Conservation (phyloP, 2,888 invertebrate genomes). For the Trichacis sp. region DNA sequence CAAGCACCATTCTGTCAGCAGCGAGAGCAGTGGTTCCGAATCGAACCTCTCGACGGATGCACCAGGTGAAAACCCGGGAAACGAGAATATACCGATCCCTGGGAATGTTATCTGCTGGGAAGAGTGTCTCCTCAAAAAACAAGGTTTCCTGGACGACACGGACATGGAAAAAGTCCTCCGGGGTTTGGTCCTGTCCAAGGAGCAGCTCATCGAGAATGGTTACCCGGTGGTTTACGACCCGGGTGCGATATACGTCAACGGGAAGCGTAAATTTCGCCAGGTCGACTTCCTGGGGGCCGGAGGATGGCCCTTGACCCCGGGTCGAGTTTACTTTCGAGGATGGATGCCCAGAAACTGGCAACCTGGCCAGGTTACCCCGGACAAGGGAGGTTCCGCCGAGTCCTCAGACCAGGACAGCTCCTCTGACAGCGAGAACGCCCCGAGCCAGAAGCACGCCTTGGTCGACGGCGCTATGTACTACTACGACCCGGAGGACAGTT, state of each 20-base stretch:
- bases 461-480: neutral
- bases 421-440: conserved; percentile 57
- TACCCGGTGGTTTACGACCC: neutral
- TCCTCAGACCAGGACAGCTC: conserved; percentile 57
- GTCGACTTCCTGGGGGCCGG: neutral
- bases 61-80: neutral
- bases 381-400: conserved; percentile 56
- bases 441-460: neutral
- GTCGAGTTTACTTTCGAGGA: conserved; percentile 20
- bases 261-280: neutral
- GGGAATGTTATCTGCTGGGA: neutral
- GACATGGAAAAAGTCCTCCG: neutral
- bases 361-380: neutral
- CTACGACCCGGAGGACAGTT: neutral
- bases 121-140: neutral
- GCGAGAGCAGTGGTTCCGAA: neutral
- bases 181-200: neutral
- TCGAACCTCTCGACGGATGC: neutral
- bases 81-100: too few species aligned
- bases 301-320: conserved; percentile 2
- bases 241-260: neutral
- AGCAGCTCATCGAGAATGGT: neutral
- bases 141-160: neutral
- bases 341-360: conserved; percentile 10
- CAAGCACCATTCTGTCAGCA: neutral